phyloP scores from a whole-genome alignment of 2,888 invertebrate species.

The Herminia tarsipennalis region DNA sequence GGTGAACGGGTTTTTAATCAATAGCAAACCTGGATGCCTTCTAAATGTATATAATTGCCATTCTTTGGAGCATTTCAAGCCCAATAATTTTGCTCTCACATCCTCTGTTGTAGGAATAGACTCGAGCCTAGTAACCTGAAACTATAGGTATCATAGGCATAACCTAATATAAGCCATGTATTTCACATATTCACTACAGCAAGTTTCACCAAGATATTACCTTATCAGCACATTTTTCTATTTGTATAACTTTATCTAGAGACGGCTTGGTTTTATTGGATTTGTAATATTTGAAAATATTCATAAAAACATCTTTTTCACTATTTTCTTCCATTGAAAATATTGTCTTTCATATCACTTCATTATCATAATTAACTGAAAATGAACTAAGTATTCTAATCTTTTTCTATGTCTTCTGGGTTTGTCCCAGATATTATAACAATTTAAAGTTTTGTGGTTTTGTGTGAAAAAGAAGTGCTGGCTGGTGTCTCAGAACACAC shows the following conservation, averaged over 20 bases:
- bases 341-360: too few species aligned
- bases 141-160: slow-evolving; percentile 10
- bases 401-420: too few species aligned
- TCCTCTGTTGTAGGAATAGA: slow-evolving; percentile 40
- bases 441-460: too few species aligned
- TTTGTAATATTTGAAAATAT: slow-evolving; percentile 93
- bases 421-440: too few species aligned
- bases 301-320: slow-evolving; percentile 83
- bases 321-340: slow-evolving; percentile 37
- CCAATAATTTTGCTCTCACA: slow-evolving; percentile 54
- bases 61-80: slow-evolving; percentile 55
- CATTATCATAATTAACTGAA: too few species aligned
- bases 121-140: slow-evolving; percentile 26
- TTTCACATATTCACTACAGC: too few species aligned
- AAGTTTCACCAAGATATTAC: too few species aligned
- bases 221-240: slow-evolving; percentile 55
- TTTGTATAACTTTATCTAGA: slow-evolving; percentile 87
- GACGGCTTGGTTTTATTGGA: slow-evolving; percentile 88
- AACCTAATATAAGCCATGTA: too few species aligned
- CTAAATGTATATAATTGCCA: slow-evolving; percentile 88
- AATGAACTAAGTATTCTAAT: too few species aligned
- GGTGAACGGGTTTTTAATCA: slow-evolving; percentile 94
- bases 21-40: slow-evolving; percentile 90
- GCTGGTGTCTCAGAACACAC: too few species aligned
- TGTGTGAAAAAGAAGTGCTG: too few species aligned